Base-by-base conservation (phyloP, 2,113 vertebrate genomes). In the Polypterus bichir region DNA sequence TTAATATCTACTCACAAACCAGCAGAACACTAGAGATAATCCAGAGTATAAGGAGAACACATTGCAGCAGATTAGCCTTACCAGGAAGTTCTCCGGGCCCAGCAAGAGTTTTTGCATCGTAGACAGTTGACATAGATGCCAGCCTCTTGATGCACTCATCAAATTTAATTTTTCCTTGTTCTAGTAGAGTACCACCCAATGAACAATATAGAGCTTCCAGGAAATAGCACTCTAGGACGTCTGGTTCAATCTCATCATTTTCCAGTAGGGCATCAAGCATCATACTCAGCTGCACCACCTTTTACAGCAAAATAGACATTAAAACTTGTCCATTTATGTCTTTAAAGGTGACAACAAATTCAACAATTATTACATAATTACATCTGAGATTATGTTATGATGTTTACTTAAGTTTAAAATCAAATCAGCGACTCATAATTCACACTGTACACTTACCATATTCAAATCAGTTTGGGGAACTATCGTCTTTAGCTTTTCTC, bases 381-480 rank as follows among this genome's bases (percentile, higher is more conserved):
- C 7, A 53, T 53, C 2, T 53, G 10, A 53, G 7, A 53, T n/a
- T 8, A n/a, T 7, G 5, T 9, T 6, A 10, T 54, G 53, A 10
- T 4, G 53, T 5, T 54, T 54, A 54, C 9, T 11, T 54, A 54
- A 4, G 53, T 9, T 11, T 54, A 6, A 54, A 54, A 5, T 54
- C 11, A 54, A 11, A 27, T 27, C 27, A 27, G 27, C 27, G 2
- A 27, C 27, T 27, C 27, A 27, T 27, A 27, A 27, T 27, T 27
- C 2, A 27, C 27, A 27, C 9, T 48, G 47, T 60, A 47, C 48
- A 57, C 83, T 73, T 70, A 98, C 96, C 95, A 99, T 96, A 65
- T 97, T 99, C 7, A 99, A 77, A 73, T 93, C 91, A 7, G 95
- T 96, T 78, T 96, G 93, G 46, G 89, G 91, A 47, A 99, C 81